Base-by-base conservation (phyloP, 2,888 invertebrate species). In the Dasypogon diadema region DNA sequence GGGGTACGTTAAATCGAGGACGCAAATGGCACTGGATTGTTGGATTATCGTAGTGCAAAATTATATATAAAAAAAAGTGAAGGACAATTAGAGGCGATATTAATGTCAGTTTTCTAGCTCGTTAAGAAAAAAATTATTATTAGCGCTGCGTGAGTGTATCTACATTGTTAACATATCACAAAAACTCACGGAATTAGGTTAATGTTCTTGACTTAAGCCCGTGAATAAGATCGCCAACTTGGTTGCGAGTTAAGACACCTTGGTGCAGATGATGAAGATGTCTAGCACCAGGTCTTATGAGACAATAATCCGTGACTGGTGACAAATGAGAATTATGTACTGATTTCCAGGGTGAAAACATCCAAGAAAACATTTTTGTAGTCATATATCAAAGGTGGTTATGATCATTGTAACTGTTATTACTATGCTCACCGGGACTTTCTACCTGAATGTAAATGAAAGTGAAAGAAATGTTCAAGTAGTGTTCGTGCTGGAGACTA, bases 381-480 rank as follows among this genome's bases (percentile, higher is more conserved):
- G 18, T 63, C 37, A 37, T 63, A 37, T 63, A 21, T 37, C 63
- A 63, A 6, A 48, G 16, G 12, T 3, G 12, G 3, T 34, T n/a
- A 63, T 63, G 37, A 63, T 21, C 63, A 63, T 37, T 37, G 63
- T 63, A 63, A 22, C 42, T 30, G 12, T 34, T 63, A 12, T 18
- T 30, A 2, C 63, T 2, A 16, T 18, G 18, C 42, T 18, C 22
- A 63, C 16, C 18, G 22, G 18, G 16, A 63, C 63, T 63, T 63
- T 63, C 63, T 63, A 63, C 63, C 34, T 42, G 34, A 34, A 63
- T 63, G 42, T 42, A 42, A 63, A 63, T 63, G 63, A 63, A 63
- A 63, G 63, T 22, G 63, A 63, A 63, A 42, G 63, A 63, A 63
- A 63, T 63, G 34, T 42, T 30, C 10, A 16, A 58, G 58, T 58